Evolutionary conservation across 2,888 invertebrate genomes (phyloP).

Genomic region (Pogonocherus hispidulus): DNA sequence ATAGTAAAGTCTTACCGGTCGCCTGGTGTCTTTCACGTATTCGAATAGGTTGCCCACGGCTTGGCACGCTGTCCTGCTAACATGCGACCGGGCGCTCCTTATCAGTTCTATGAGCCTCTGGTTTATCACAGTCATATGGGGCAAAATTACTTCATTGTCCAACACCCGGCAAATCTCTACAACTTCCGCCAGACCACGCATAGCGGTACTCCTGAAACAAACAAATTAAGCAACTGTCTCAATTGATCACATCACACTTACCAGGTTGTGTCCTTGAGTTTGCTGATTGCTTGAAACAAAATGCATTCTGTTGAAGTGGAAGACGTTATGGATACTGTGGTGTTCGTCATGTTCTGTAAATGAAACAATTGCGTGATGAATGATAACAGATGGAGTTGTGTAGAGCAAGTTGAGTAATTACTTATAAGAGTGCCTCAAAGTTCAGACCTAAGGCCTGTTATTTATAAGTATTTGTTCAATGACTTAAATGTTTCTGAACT

Average conservation of each 20-base stretch:
- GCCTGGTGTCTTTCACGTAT: conserved; percentile 65
- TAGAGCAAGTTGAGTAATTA: too few relatives aligned
- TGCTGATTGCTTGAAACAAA: conserved; percentile 52
- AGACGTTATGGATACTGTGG: conserved; percentile 36
- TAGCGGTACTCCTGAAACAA: conserved; percentile 59
- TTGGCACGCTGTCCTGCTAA: conserved; percentile 67
- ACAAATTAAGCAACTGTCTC: too few relatives aligned
- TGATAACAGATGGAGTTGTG: too few relatives aligned
- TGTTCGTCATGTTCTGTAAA: conserved; percentile 40
- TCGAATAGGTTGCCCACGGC: conserved; percentile 67
- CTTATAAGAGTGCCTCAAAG: too few relatives aligned
- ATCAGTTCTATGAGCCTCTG: conserved; percentile 66
- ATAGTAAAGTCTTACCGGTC: conserved; percentile 65
- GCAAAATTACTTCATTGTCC: conserved; percentile 58
- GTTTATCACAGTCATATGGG: conserved; percentile 65
- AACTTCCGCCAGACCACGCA: conserved; percentile 65
- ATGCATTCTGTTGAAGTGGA: conserved; percentile 45
- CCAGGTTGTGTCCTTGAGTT: conserved; percentile 60
- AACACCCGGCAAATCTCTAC: conserved; percentile 59
- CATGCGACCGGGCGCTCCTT: conserved; percentile 66
- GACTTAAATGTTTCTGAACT: too few relatives aligned
- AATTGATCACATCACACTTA: too few relatives aligned
- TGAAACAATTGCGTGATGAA: neutral
- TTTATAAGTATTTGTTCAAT: too few relatives aligned
- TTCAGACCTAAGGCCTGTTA: too few relatives aligned